Base-by-base conservation (phyloP, 2,888 invertebrate species). In the Agriotes lineatus region DNA sequence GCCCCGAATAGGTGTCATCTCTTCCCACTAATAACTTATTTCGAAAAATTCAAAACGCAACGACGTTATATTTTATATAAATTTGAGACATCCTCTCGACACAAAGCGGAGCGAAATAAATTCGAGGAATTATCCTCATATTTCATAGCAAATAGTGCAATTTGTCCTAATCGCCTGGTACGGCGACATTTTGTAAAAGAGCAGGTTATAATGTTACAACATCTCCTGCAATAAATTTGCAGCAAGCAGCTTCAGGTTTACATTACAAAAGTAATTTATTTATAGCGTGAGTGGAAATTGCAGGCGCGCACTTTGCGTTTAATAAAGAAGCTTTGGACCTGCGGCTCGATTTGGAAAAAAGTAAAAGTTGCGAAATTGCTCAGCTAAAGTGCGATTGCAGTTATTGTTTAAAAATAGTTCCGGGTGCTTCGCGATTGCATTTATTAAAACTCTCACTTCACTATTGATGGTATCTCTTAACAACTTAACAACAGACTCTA, bases 141-240 rank as follows among this genome's bases (percentile, higher is more conserved):
- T 69, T 69, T 75, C 70, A 75, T 63, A 50, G 72, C 69, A 74
- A 75, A 75, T 75, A 62, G 72, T 73, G 71, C 74, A 71, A 75
- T 75, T 75, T 74, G 75, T 74, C 75, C 73, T 73, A 72, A 74
- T 75, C 71, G 67, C 68, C 64, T 61, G 56, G 52, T 33, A 61
- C 60, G 56, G 69, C 54, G 69, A 65, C 69, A 61, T 65, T 69
- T 65, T 60, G 48, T 56, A 69, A 61, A 67, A 65, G 44, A 73
- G 70, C 72, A 64, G 68, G 72, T 72, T 66, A 72, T 75, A 73
- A 75, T 70, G 71, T 74, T 72, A 65, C 70, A 70, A 64, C 70
- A 66, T 71, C 72, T 65, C 68, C 54, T 48, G 71, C 57, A 69
- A 73, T 75, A 75, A 72, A 75, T 75, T 73, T 72, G 58, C 63